A percentile compares a stretch with the other conserved stretches of the same genome.
These are phyloP conservation scores for Mobula hypostoma DNA, from an alignment of 2,113 vertebrate genomes.

Conservation along the genomic window DNA sequence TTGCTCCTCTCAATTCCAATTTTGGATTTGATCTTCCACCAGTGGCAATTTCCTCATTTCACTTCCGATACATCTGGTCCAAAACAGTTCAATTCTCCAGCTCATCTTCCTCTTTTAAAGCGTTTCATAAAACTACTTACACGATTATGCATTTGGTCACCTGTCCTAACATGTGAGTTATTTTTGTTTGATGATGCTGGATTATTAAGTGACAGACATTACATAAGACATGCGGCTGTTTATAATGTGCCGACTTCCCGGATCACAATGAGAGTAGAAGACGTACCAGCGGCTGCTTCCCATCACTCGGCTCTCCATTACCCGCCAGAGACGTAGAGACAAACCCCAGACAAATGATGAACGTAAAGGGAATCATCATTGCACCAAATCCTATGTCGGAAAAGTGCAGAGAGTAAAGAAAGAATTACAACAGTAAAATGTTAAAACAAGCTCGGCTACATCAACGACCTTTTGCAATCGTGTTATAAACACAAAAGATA, in stretches of 20 bases:
- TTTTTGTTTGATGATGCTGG: too few relatives aligned
- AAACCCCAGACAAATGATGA: neutral
- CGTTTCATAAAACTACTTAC: too few relatives aligned
- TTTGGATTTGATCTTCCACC: too few relatives aligned
- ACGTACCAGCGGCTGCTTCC: neutral
- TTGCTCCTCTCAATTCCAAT: too few relatives aligned
- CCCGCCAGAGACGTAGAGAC: neutral
- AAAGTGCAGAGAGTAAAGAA: neutral
- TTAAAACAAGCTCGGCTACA: neutral
- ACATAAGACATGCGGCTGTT: neutral
- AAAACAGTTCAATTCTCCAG: too few relatives aligned
- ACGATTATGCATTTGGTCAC: too few relatives aligned
- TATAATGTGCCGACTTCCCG: neutral
- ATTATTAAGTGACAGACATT: neutral
- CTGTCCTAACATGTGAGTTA: too few relatives aligned
- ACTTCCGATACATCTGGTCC: too few relatives aligned
- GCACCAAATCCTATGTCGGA: neutral
- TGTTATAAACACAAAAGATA: neutral
- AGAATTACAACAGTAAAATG: too few relatives aligned
- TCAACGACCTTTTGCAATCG: neutral
- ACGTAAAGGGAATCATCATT: neutral
- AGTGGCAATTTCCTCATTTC: too few relatives aligned
- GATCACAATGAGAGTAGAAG: neutral
- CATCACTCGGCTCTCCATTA: neutral
- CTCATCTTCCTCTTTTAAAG: too few relatives aligned